These are phyloP conservation scores for Temnothorax unifasciatus DNA, from an alignment of 2,888 invertebrate species.

Conservation along the genomic window DNA sequence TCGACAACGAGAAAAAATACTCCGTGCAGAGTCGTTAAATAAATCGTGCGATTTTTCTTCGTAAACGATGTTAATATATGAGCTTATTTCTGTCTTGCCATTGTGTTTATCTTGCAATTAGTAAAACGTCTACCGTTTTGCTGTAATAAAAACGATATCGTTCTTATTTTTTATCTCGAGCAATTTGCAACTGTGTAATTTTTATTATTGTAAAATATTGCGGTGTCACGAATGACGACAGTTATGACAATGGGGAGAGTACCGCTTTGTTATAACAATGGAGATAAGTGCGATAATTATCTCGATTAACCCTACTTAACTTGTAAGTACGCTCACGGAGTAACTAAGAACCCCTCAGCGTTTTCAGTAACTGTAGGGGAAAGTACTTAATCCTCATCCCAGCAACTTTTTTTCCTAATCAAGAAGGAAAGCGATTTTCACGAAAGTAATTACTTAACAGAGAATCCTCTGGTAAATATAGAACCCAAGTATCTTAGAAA, in stretches of 20 bases:
- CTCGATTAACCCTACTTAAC: slow-evolving; percentile 51
- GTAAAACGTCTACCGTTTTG: neutral
- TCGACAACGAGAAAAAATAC: neutral
- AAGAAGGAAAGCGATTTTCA: slow-evolving; percentile 40
- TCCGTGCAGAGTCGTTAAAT: neutral
- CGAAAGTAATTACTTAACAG: slow-evolving; percentile 55
- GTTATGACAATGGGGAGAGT: slow-evolving; percentile 24
- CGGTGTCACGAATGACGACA: slow-evolving; percentile 14
- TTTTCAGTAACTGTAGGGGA: slow-evolving; percentile 42
- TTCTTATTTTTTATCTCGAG: neutral
- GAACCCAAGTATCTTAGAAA: slow-evolving; percentile 20
- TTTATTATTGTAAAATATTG: slow-evolving; percentile 12
- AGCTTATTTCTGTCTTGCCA: neutral
- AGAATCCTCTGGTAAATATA: slow-evolving; percentile 41
- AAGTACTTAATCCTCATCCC: slow-evolving; percentile 51
- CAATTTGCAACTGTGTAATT: neutral
- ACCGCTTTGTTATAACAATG: slow-evolving; percentile 43
- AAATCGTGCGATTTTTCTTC: neutral
- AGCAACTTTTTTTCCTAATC: slow-evolving; percentile 48
- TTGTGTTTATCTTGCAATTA: neutral
- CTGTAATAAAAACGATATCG: neutral
- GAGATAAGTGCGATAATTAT: slow-evolving; percentile 46
- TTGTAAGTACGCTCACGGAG: slow-evolving; percentile 40
- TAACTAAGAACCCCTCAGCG: slow-evolving; percentile 38
- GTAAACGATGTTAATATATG: too few relatives aligned